These are phyloP conservation scores for Cepaea hortensis DNA, from an alignment of 2,888 invertebrate genomes.

Conservation along the genomic window DNA sequence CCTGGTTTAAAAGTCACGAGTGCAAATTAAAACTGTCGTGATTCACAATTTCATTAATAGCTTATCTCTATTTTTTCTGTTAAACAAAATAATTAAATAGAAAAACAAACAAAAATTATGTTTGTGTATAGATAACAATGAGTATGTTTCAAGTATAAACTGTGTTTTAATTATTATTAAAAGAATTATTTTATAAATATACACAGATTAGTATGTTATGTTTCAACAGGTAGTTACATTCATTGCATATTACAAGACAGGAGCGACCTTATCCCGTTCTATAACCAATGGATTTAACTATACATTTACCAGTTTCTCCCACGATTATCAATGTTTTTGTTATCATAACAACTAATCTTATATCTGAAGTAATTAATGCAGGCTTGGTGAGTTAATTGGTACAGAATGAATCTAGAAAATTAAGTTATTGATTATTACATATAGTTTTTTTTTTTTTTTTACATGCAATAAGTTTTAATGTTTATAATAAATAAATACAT, in stretches of 20 bases:
- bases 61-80: neutral
- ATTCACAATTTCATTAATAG: neutral
- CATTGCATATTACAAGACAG: neutral
- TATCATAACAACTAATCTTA: too few relatives aligned
- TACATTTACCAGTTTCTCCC: neutral
- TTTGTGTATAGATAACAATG: neutral
- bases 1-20: neutral
- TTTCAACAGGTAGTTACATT: neutral
- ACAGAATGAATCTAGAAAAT: neutral
- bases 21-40: neutral
- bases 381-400: too few relatives aligned
- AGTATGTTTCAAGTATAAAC: neutral
- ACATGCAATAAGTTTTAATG: neutral
- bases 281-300: neutral
- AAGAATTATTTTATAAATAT: neutral
- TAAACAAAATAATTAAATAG: neutral
- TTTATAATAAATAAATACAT: neutral
- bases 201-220: neutral
- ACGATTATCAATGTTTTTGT: neutral
- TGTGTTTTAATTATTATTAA: neutral
- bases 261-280: neutral
- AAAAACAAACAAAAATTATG: neutral
- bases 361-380: too few relatives aligned
- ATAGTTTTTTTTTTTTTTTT: neutral
- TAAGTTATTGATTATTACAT: neutral